phyloP scores from a whole-genome alignment of 2,797 vertebrate genomes.

The Pipistrellus pipistrellus region DNA sequence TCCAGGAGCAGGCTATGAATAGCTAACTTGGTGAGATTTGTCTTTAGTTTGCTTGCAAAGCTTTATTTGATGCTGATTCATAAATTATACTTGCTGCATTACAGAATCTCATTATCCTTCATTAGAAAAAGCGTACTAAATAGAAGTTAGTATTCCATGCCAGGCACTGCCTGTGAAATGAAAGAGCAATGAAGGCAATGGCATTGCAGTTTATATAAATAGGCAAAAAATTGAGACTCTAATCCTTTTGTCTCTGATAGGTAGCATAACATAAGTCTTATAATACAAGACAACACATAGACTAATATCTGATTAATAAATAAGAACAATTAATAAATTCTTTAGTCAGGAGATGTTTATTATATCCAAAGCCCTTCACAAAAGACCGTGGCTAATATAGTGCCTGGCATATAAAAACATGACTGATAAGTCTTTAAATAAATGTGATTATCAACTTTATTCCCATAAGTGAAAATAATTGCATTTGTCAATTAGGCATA shows the following conservation, averaged over 20 bases:
- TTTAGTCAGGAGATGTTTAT: background rate
- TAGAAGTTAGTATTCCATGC: constrained; percentile 82
- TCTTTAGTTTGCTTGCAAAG: constrained; percentile 82
- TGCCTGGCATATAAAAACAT: background rate
- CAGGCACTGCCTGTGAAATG: constrained; percentile 71
- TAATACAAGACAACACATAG: background rate
- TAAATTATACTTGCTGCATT: constrained; percentile 83
- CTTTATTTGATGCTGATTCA: constrained; percentile 84
- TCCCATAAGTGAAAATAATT: background rate
- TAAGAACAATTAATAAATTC: constrained; percentile 17
- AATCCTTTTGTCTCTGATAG: constrained; percentile 65
- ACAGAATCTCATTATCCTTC: constrained; percentile 86
- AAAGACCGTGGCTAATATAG: background rate
- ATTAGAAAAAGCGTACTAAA: constrained; percentile 85
- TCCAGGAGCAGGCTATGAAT: constrained; percentile 73
- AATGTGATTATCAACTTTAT: background rate
- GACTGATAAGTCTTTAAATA: background rate
- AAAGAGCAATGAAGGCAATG: constrained; percentile 71
- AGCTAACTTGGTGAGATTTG: constrained; percentile 82
- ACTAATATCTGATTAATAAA: background rate
- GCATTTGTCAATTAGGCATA: background rate
- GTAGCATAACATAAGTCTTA: background rate
- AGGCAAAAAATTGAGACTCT: constrained; percentile 77
- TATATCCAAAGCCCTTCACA: background rate
- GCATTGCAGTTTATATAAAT: constrained; percentile 73